Evolutionary conservation across 2,888 invertebrate species (phyloP), one percentile per base, ranked within the genome.

Genomic region (Caenorhabditis macrosperma): DNA sequence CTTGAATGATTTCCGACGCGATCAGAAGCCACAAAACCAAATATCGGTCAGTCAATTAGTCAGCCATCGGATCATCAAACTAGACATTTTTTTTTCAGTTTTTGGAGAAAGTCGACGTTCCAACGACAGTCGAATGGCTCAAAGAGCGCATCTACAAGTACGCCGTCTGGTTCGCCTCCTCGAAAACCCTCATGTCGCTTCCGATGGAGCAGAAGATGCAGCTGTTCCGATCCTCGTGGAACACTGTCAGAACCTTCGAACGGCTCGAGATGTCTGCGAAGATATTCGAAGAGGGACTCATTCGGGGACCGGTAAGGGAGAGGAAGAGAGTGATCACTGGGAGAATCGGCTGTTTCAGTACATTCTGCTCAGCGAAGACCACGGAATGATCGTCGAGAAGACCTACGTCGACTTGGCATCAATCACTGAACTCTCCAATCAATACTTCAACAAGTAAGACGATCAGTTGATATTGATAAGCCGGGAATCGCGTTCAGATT

Each of bases 401-500:
- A 60, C 57, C 17, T 35, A 71, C 17, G 35, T 78, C 12, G 66
- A 78, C 30, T 52, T 60, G 10, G 64, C 71, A 4, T 46, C 78
- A 4, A 71, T 71, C 22, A 78, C 59, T 0, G 66, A 66, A 6
- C 46, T 78, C 10, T 33, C 71, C 0, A 78, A 78, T 24, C 59
- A 78, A n/a, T 78, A 78, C 24, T 71, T 78, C 30, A 66, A 64
- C 15, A 66, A 78, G 78, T 78, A 28, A 71, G 64, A 54, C 22
- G 4, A 2, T 22, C 10, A 24, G 17, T n/a, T 7, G 33, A 33
- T 33, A 7, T 33, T 33, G 33, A 9, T 7, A 33, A 33, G 33
- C 9, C 9, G 6, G 33, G 5, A 33, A 7, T 33, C 9, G 9
- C 33, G 52, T 68, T 44, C 35, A 78, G 77, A 64, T 26, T 78